These are phyloP conservation scores for Ganaspis sp. DNA, from an alignment of 1,140 invertebrate genomes.

Conservation along the genomic window DNA sequence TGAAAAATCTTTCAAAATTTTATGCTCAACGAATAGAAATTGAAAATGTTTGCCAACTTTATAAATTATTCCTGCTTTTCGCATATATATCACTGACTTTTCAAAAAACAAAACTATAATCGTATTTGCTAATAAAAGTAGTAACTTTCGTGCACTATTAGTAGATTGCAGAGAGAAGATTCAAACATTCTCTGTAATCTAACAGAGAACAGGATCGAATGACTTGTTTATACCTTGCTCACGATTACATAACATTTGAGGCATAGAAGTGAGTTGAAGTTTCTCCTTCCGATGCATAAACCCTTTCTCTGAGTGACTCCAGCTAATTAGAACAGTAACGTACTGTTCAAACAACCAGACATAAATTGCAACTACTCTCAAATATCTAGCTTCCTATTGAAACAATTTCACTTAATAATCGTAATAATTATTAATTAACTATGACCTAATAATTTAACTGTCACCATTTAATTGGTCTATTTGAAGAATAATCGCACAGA, in stretches of 20 bases:
- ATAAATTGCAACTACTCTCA: constrained; percentile 51
- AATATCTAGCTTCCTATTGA: background rate
- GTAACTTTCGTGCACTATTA: background rate
- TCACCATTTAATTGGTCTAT: too few species aligned
- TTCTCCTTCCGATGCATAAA: background rate
- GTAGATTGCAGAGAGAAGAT: background rate
- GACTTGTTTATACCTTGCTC: background rate
- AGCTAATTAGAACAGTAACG: constrained; percentile 57
- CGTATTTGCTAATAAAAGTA: background rate
- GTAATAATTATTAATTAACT: too few species aligned
- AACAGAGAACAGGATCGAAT: background rate
- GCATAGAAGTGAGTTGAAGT: background rate
- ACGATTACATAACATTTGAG: background rate
- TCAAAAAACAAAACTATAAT: background rate
- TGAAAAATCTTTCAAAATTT: constrained; percentile 39
- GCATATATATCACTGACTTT: background rate
- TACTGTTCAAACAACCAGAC: constrained; percentile 48
- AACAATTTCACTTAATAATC: too few species aligned
- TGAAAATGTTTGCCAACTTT: constrained; percentile 21
- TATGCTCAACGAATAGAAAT: constrained; percentile 32
- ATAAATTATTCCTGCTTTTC: background rate
- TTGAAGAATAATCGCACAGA: too few species aligned
- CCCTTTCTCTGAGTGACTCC: constrained; percentile 38
- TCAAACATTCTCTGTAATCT: background rate
- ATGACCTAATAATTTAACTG: too few species aligned